Conservation (phyloP, 1,140 invertebrate genomes). For the Nautilus pompilius region DNA sequence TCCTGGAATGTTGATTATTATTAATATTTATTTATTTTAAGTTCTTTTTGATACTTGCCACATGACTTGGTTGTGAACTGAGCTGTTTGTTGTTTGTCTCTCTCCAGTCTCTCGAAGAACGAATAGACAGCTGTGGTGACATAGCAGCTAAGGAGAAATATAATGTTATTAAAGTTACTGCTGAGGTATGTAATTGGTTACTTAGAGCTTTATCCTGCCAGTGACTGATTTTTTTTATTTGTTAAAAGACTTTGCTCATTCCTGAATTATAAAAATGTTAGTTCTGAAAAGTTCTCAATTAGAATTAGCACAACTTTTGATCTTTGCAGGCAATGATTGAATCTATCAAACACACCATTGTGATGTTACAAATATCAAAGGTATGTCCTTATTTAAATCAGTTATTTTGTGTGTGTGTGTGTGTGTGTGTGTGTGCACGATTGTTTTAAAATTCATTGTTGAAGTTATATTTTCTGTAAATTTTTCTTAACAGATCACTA, state of each 20-base stretch:
- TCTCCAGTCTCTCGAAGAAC: conserved; percentile 65
- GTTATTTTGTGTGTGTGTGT: neutral
- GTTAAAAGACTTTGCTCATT: too few species aligned
- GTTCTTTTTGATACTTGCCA: too few species aligned
- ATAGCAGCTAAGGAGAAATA: conserved; percentile 65
- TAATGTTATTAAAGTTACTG: conserved; percentile 55
- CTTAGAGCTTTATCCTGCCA: too few species aligned
- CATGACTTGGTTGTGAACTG: too few species aligned
- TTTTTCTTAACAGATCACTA: too few species aligned
- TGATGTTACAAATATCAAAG: conserved; percentile 95
- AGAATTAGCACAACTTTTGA: neutral
- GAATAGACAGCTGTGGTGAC: conserved; percentile 66
- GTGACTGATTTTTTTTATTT: too few species aligned
- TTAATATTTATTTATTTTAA: conserved; percentile 1
- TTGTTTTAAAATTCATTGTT: too few species aligned
- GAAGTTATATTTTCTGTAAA: too few species aligned
- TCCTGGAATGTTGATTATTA: conserved; percentile 8
- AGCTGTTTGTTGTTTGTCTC: conserved; percentile 2
- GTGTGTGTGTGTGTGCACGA: too few species aligned
- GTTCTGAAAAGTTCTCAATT: neutral
- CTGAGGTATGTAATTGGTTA: too few species aligned
- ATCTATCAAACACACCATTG: conserved; percentile 95
- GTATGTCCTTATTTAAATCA: conserved; percentile 58
- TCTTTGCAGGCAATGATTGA: conserved; percentile 75
- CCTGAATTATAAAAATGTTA: too few species aligned